A percentile compares a stretch with the other conserved stretches of the same genome.
Evolutionary conservation across 64 coral and sea anemone genomes (phyloP).

Genomic region (Dendronephthya gigantea): DNA sequence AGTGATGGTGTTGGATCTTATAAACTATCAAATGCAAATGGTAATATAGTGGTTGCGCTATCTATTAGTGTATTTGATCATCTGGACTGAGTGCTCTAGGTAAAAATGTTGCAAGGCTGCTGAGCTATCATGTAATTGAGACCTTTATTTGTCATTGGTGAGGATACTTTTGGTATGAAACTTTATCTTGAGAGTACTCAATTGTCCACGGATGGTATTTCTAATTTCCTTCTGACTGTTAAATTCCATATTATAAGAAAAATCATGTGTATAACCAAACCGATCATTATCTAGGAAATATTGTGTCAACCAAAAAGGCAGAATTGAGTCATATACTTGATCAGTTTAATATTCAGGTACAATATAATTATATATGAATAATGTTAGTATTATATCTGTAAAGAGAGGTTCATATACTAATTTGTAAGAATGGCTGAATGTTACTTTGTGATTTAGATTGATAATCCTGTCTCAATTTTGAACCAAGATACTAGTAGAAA

Average conservation of each 20-base stretch:
- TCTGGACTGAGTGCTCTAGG: no score
- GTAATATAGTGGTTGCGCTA: no score
- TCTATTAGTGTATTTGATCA: no score
- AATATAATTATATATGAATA: neutral
- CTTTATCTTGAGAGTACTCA: no score
- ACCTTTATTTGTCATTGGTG: no score
- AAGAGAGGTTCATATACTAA: neutral
- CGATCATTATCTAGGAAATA: slow-evolving; percentile 57
- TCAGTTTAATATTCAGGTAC: slow-evolving; percentile 36
- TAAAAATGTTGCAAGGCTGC: no score
- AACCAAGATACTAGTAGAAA: slow-evolving; percentile 96
- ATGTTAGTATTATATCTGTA: neutral
- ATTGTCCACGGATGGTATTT: no score
- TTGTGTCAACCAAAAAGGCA: slow-evolving; percentile 70
- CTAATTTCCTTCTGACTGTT: no score
- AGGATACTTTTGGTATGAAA: no score
- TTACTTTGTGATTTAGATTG: slow-evolving; percentile 31
- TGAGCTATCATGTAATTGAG: no score
- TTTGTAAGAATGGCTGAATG: neutral
- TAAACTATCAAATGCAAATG: slow-evolving; percentile 35
- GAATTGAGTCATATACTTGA: slow-evolving; percentile 82
- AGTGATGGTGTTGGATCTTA: slow-evolving; percentile 75
- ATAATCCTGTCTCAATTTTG: slow-evolving; percentile 73
- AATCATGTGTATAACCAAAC: no score
- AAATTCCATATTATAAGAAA: no score